A percentile compares a stretch with the other conserved stretches of the same genome.
Evolutionary conservation across 2,113 vertebrate species (phyloP).

Genomic region (Xiphias gladius): DNA sequence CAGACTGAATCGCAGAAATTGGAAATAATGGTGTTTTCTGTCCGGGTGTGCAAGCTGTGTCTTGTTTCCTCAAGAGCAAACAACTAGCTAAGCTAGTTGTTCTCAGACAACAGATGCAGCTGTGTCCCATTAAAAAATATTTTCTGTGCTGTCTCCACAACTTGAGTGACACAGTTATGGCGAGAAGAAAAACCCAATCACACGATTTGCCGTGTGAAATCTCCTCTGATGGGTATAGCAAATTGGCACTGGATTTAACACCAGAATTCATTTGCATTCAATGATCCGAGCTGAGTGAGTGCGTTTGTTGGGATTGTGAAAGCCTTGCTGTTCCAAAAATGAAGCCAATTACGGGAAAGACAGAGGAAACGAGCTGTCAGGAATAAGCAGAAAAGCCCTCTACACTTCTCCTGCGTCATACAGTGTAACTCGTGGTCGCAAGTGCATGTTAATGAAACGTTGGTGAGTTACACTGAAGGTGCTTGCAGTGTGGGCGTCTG

Average conservation of each 20-base stretch:
- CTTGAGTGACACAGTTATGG: slow-evolving; percentile 37
- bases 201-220: slow-evolving; percentile 39
- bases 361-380: slow-evolving; percentile 23
- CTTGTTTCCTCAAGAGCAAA: slow-evolving; percentile 25
- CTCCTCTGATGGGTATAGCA: slow-evolving; percentile 26
- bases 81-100: slow-evolving; percentile 3
- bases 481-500: slow-evolving; percentile 17
- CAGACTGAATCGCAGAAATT: neutral
- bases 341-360: slow-evolving; percentile 54
- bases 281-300: slow-evolving; percentile 36
- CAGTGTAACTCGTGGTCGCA: neutral
- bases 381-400: slow-evolving; percentile 11
- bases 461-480: slow-evolving; percentile 3
- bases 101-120: slow-evolving; percentile 23
- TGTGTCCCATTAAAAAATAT: slow-evolving; percentile 23
- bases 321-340: slow-evolving; percentile 43
- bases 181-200: slow-evolving; percentile 42
- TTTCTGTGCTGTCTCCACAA: slow-evolving; percentile 22
- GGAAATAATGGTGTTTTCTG: slow-evolving; percentile 21
- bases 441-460: slow-evolving; percentile 31
- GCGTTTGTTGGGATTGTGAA: slow-evolving; percentile 14
- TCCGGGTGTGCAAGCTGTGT: neutral
- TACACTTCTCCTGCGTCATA: neutral
- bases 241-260: slow-evolving; percentile 54
- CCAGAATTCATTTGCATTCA: slow-evolving; percentile 52